These are phyloP conservation scores for Sarcophaga caerulescens DNA, from an alignment of 2,888 invertebrate genomes.

Conservation along the genomic window DNA sequence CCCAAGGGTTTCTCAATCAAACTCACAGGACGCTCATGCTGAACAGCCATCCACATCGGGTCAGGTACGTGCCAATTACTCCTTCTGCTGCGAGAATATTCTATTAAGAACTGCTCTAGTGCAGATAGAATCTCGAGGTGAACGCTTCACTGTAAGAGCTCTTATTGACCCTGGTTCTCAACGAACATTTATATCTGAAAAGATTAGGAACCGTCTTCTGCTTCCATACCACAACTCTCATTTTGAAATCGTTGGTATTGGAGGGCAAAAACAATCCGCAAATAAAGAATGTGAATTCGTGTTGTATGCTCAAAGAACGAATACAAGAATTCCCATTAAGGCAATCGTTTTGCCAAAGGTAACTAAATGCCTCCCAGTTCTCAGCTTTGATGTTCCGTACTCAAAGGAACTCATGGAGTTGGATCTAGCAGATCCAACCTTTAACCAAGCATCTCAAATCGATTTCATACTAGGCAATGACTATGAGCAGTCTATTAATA, in stretches of 20 bases:
- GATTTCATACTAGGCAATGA: too few relatives aligned
- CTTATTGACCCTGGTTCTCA: too few relatives aligned
- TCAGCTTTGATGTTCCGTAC: not conserved
- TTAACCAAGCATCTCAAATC: not conserved
- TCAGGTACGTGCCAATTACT: not conserved
- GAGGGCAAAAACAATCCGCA: not conserved
- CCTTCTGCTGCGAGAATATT: not conserved
- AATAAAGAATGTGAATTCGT: slow-evolving; percentile 1
- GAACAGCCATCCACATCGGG: not conserved
- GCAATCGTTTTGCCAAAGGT: slow-evolving; percentile 43
- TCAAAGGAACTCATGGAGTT: slow-evolving; percentile 1
- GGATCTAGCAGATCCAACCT: slow-evolving; percentile 24
- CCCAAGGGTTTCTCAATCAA: too few relatives aligned
- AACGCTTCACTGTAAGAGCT: not conserved
- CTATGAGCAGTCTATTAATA: too few relatives aligned
- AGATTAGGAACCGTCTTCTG: not conserved
- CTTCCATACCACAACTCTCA: not conserved
- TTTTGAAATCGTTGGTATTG: not conserved
- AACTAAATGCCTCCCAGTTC: slow-evolving; percentile 11
- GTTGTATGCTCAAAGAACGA: not conserved
- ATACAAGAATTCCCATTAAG: not conserved
- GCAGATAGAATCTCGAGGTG: not conserved
- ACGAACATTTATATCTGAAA: not conserved
- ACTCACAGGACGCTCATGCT: not conserved
- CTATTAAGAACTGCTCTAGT: not conserved